A percentile compares a stretch with the other conserved stretches of the same genome.
Conservation (phyloP, 2,113 vertebrate species). For the Scophthalmus maximus region DNA sequence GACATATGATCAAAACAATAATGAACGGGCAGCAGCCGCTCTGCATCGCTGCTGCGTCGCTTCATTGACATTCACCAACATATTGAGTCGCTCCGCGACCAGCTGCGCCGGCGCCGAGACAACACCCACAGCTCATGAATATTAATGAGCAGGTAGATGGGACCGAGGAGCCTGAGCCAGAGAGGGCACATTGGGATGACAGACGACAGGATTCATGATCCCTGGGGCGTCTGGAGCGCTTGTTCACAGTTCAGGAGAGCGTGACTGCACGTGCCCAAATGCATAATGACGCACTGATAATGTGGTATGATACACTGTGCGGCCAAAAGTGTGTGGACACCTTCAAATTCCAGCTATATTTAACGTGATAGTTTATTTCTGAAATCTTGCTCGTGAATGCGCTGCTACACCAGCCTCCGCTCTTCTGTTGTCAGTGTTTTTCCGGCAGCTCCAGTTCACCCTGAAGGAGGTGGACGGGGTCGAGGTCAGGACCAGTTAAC, state of each 20-base stretch:
- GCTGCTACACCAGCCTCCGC: too few species aligned
- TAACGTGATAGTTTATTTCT: too few species aligned
- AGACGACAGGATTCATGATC: conserved; percentile 34
- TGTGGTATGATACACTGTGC: too few species aligned
- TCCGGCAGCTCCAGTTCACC: neutral
- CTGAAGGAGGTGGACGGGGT: too few species aligned
- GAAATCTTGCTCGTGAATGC: too few species aligned
- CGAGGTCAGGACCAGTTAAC: too few species aligned
- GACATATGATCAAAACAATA: neutral
- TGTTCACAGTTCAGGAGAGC: conserved; percentile 45
- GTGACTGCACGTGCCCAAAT: conserved; percentile 25
- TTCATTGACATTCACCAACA: conserved; percentile 34
- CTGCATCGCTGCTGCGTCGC: conserved; percentile 1
- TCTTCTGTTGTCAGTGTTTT: too few species aligned
- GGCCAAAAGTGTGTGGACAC: neutral
- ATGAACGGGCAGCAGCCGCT: conserved; percentile 51
- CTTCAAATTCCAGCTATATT: neutral
- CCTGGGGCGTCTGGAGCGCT: neutral
- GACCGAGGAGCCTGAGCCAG: conserved; percentile 1
- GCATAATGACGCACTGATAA: conserved; percentile 1
- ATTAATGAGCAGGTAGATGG: conserved; percentile 52
- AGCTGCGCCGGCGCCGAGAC: conserved; percentile 14
- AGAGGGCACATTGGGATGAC: conserved; percentile 23
- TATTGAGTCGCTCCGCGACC: neutral
- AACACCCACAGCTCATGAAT: conserved; percentile 63